A percentile compares a stretch with the other conserved stretches of the same genome.
Evolutionary conservation across 2,113 vertebrate species (phyloP).

Genomic region (Coptodon bakossiorum): DNA sequence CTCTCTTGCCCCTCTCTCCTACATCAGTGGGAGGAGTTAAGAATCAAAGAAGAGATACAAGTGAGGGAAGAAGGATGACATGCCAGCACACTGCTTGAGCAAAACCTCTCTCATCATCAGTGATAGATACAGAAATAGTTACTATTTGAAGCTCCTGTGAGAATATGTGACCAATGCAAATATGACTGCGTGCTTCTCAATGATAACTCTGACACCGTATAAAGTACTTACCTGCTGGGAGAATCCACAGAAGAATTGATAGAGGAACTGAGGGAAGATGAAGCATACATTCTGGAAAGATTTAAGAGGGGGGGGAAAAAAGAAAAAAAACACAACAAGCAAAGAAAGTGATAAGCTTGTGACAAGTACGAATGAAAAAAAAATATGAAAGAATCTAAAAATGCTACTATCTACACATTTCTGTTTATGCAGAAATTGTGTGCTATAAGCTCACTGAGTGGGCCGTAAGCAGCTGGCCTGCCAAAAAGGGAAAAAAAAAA

Average conservation of each 20-base stretch:
- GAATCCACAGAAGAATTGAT: constrained; percentile 99
- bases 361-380: constrained; percentile 14
- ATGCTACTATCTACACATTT: constrained; percentile 36
- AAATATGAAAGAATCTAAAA: constrained; percentile 41
- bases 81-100: not conserved
- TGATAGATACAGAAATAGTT: not conserved
- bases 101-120: not conserved
- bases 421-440: constrained; percentile 37
- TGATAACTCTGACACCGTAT: not conserved
- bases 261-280: constrained; percentile 99
- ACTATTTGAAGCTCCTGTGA: not conserved
- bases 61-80: not conserved
- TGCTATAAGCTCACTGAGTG: constrained; percentile 49
- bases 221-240: constrained; percentile 84
- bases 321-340: not conserved
- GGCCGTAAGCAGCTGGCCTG: constrained; percentile 31
- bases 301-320: not conserved
- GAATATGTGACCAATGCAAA: not conserved
- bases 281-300: constrained; percentile 94
- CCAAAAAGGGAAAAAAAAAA: constrained; percentile 28
- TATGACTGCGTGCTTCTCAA: not conserved
- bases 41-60: not conserved
- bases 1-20: not conserved
- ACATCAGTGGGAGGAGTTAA: not conserved
- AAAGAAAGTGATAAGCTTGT: constrained; percentile 17